Percentiles rank a stretch among this genome's conserved stretches.
Evolutionary conservation across 2,797 vertebrate species (phyloP).

Genomic region (Notamacropus eugenii): DNA sequence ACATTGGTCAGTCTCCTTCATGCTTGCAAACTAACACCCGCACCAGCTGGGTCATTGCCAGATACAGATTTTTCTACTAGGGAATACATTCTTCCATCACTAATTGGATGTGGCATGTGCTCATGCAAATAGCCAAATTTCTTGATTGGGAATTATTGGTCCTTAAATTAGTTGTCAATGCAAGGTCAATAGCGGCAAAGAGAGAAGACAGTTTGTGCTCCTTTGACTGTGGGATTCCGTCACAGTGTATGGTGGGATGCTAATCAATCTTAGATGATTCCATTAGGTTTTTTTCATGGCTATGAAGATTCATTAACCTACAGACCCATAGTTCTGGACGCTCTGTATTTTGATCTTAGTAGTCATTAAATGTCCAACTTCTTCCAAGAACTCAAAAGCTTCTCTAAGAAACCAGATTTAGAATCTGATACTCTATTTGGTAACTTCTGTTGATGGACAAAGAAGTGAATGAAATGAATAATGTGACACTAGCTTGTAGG

Average conservation of each 20-base stretch:
- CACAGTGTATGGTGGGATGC: constrained; percentile 41
- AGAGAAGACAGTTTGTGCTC: constrained; percentile 20
- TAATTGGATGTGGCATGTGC: background rate
- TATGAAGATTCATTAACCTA: constrained; percentile 26
- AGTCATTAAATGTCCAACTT: background rate
- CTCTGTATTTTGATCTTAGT: constrained; percentile 23
- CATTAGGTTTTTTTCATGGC: constrained; percentile 34
- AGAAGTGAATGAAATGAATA: constrained; percentile 23
- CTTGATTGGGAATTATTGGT: constrained; percentile 33
- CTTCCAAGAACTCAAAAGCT: background rate
- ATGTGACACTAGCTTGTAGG: background rate
- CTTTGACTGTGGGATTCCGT: background rate
- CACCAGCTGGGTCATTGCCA: background rate
- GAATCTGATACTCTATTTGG: constrained; percentile 2
- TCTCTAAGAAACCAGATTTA: background rate
- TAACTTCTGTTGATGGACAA: constrained; percentile 18
- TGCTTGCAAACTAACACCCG: constrained; percentile 17
- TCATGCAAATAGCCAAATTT: constrained; percentile 50
- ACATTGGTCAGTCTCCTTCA: background rate
- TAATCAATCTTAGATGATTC: constrained; percentile 37
- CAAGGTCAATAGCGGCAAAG: constrained; percentile 30
- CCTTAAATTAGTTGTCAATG: constrained; percentile 46
- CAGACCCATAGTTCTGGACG: background rate
- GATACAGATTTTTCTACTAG: constrained; percentile 29
- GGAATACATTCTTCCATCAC: background rate